phyloP scores from a whole-genome alignment of 2,113 vertebrate species.

The Cepphus grylle region DNA sequence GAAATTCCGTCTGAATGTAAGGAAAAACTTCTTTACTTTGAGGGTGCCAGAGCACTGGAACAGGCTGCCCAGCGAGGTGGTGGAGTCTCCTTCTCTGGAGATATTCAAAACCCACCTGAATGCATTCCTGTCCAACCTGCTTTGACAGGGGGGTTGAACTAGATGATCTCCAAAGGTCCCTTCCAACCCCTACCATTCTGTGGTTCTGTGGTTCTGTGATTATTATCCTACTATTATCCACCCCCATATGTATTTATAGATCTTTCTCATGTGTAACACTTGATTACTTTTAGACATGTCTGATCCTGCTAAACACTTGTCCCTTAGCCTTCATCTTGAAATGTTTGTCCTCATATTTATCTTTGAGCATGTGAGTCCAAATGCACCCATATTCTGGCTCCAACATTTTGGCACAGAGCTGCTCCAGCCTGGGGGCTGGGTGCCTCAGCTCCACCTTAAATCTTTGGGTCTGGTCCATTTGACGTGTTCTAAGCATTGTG shows the following conservation, averaged over 20 bases:
- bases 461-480: not conserved
- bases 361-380: not conserved
- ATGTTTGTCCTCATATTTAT: not conserved
- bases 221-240: not conserved
- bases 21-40: not conserved
- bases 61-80: not conserved
- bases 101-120: not conserved
- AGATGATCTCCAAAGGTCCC: not conserved
- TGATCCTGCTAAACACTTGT: not conserved
- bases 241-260: not conserved
- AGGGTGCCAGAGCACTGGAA: not conserved
- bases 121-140: not conserved
- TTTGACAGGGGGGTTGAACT: not conserved
- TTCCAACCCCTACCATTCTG: not conserved
- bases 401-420: not conserved
- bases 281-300: not conserved
- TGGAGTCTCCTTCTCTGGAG: not conserved
- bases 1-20: not conserved
- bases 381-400: not conserved
- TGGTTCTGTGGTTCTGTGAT: not conserved
- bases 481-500: not conserved
- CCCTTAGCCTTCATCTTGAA: not conserved
- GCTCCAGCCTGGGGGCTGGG: not conserved
- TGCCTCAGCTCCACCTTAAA: not conserved
- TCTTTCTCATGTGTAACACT: not conserved